Conservation (phyloP, 2,888 invertebrate genomes). For the Cryptophagus acutangulus region DNA sequence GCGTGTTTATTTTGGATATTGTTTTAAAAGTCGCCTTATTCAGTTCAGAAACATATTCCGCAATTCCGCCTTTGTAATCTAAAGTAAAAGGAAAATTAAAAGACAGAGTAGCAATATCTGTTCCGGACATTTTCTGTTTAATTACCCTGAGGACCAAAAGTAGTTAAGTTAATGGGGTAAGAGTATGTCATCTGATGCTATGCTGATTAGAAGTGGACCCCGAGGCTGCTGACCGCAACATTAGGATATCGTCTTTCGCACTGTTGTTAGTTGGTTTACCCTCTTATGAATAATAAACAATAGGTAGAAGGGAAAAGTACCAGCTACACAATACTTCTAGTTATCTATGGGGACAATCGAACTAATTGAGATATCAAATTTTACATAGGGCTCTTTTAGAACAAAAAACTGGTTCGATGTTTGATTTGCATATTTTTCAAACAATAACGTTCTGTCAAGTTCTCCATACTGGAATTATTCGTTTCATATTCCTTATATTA, state of each 20-base stretch:
- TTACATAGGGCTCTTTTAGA: too few relatives aligned
- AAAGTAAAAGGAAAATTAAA: too few relatives aligned
- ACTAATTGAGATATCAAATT: not conserved
- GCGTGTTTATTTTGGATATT: not conserved
- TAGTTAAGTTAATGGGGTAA: constrained; percentile 40
- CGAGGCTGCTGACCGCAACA: constrained; percentile 32
- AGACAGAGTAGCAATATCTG: not conserved
- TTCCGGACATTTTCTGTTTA: constrained; percentile 20
- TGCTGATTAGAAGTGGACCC: constrained; percentile 25
- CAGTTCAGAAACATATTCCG: too few relatives aligned
- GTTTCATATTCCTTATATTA: too few relatives aligned
- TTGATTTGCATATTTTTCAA: too few relatives aligned
- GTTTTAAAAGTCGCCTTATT: too few relatives aligned
- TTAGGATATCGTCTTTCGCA: constrained; percentile 41
- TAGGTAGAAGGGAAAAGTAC: constrained; percentile 11
- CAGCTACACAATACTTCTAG: not conserved
- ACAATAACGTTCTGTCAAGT: too few relatives aligned
- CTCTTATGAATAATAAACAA: constrained; percentile 38
- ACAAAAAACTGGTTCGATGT: too few relatives aligned
- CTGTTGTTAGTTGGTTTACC: constrained; percentile 26
- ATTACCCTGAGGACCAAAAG: constrained; percentile 38
- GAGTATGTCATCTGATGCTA: constrained; percentile 35
- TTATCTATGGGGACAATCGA: constrained; percentile 2
- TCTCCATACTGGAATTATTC: too few relatives aligned
- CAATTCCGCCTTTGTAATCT: not conserved